A percentile compares a stretch with the other conserved stretches of the same genome.
phyloP scores from a whole-genome alignment of 2,888 invertebrate genomes.

The Drosophila quinaria region DNA sequence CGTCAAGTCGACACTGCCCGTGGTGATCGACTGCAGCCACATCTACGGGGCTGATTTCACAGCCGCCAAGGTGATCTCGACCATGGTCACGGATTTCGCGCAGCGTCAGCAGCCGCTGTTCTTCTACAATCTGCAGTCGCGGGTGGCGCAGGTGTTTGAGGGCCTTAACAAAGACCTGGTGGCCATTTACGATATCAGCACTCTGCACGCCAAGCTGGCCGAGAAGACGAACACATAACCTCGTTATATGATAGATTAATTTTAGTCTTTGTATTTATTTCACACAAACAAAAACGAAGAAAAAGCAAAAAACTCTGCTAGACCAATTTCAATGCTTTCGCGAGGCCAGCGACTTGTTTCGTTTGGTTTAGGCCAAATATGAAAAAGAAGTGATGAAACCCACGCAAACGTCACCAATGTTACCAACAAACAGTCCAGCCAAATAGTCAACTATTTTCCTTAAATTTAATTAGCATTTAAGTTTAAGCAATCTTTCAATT shows the following conservation, averaged over 20 bases:
- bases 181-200: conserved; percentile 91
- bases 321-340: conserved; percentile 51
- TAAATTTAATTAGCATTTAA: conserved; percentile 79
- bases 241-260: conserved; percentile 54
- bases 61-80: conserved; percentile 92
- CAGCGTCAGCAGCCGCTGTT: conserved; percentile 90
- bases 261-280: conserved; percentile 62
- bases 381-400: conserved; percentile 33
- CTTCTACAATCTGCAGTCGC: conserved; percentile 93
- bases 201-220: conserved; percentile 89
- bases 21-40: conserved; percentile 95
- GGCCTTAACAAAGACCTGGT: conserved; percentile 91
- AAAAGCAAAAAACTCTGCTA: conserved; percentile 31
- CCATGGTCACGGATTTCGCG: conserved; percentile 91
- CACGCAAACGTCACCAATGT: conserved; percentile 51
- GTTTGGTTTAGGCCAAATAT: conserved; percentile 25
- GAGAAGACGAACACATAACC: conserved; percentile 71
- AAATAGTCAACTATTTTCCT: conserved; percentile 65
- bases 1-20: conserved; percentile 89
- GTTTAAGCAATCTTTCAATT: conserved; percentile 64
- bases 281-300: conserved; percentile 18
- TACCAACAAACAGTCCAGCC: conserved; percentile 49
- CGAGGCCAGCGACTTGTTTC: conserved; percentile 69
- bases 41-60: conserved; percentile 96
- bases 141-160: conserved; percentile 93